Evolutionary conservation across 2,113 vertebrate species (phyloP).

Genomic region (Xenotilapia flavipinnis): DNA sequence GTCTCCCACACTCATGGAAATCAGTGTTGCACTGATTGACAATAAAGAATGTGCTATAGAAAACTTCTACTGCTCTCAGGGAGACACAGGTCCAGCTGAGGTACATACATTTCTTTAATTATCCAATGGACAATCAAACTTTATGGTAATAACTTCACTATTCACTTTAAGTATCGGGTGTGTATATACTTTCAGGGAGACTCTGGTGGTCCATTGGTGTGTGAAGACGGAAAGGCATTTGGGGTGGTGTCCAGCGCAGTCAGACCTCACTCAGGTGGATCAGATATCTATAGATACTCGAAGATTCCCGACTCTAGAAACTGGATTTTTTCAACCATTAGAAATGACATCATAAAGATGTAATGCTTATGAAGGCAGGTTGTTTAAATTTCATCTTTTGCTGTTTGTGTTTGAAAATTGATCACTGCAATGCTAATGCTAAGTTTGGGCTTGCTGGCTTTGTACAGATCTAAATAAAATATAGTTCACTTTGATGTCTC

Average conservation of each 20-base stretch:
- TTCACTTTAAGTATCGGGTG: rapidly evolving
- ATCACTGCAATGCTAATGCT: not conserved
- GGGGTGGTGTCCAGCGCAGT: conserved; percentile 58
- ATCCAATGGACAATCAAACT: not conserved
- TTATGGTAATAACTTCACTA: not conserved
- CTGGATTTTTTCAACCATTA: not conserved
- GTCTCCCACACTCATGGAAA: conserved; percentile 43
- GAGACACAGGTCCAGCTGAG: conserved; percentile 45
- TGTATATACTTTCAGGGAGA: not conserved
- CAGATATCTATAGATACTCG: conserved; percentile 52
- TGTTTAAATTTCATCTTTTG: not conserved
- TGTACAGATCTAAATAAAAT: not conserved
- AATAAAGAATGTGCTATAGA: conserved; percentile 13
- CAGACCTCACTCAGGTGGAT: rapidly evolving
- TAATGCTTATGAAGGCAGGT: not conserved
- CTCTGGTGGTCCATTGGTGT: conserved; percentile 57
- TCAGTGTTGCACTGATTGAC: conserved; percentile 53
- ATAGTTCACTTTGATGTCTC: not conserved
- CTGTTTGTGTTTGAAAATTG: not conserved
- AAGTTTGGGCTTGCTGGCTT: not conserved
- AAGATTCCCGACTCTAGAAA: conserved; percentile 56
- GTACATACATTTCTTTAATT: not conserved
- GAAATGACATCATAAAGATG: rapidly evolving
- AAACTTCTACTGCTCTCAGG: conserved; percentile 64
- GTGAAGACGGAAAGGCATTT: conserved; percentile 34